Evolutionary conservation across 2,113 vertebrate genomes (phyloP).

Genomic region (Lophochroa leadbeateri): DNA sequence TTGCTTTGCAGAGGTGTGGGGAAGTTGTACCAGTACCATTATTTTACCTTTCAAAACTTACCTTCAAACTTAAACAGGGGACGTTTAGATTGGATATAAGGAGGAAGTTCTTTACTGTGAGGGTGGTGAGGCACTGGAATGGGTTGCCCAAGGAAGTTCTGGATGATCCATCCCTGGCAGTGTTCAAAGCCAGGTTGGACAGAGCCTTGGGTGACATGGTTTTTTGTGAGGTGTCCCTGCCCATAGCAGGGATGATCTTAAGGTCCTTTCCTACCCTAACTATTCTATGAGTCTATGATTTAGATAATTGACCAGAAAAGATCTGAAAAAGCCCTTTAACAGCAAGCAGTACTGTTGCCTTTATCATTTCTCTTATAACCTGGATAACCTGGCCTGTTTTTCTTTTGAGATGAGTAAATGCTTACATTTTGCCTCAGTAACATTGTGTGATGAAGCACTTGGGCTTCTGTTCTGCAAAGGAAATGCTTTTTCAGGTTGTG

Average conservation of each 20-base stretch:
- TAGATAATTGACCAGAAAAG: accelerated
- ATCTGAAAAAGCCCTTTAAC: not conserved
- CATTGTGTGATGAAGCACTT: not conserved
- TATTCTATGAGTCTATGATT: too few species aligned
- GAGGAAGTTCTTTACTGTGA: too few species aligned
- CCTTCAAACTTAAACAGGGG: too few species aligned
- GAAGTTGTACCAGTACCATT: not conserved
- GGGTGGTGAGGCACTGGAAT: too few species aligned
- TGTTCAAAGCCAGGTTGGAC: too few species aligned
- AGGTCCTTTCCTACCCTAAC: too few species aligned
- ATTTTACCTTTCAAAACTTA: not conserved
- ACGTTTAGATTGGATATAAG: too few species aligned
- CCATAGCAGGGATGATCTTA: too few species aligned
- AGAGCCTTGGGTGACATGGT: too few species aligned
- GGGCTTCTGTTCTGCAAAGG: not conserved
- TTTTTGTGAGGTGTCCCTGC: too few species aligned
- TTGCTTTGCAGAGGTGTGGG: not conserved
- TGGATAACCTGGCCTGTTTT: not conserved
- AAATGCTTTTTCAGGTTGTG: not conserved
- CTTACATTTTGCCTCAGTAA: not conserved
- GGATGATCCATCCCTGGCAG: too few species aligned
- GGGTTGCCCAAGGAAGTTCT: too few species aligned
- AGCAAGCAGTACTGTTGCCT: not conserved
- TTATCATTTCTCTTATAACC: not conserved
- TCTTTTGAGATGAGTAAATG: not conserved